These are phyloP conservation scores for Hypocryptadius cinnamomeus DNA, from an alignment of 2,113 vertebrate genomes.

Conservation along the genomic window DNA sequence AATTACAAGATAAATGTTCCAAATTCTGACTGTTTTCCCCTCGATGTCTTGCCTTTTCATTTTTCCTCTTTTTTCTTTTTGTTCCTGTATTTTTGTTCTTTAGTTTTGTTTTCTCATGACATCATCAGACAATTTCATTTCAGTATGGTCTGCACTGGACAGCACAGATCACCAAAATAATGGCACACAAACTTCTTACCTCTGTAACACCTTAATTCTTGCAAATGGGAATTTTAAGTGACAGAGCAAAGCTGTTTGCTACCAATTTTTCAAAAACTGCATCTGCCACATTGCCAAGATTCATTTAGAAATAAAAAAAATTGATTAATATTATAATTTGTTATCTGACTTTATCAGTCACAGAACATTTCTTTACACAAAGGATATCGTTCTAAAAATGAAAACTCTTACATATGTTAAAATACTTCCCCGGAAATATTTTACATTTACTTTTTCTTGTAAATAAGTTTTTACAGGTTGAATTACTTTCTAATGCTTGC, in stretches of 20 bases:
- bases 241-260: constrained; percentile 67
- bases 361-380: constrained; percentile 37
- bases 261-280: constrained; percentile 66
- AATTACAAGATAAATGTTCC: constrained; percentile 10
- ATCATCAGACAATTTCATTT: constrained; percentile 43
- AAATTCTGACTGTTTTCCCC: background rate
- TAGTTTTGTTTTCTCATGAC: background rate
- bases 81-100: background rate
- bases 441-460: background rate
- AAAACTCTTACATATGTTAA: background rate
- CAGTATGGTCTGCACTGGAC: constrained; percentile 37
- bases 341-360: constrained; percentile 60
- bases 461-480: background rate
- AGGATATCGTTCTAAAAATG: constrained; percentile 22
- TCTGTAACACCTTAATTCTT: constrained; percentile 44
- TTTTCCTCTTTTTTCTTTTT: background rate
- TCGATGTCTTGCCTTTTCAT: background rate
- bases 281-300: constrained; percentile 62
- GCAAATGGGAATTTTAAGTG: constrained; percentile 65
- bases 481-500: background rate
- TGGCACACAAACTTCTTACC: constrained; percentile 33
- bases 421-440: constrained; percentile 6
- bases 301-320: constrained; percentile 55
- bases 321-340: constrained; percentile 68
- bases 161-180: constrained; percentile 48